Percentiles rank a stretch among this genome's conserved stretches.
Conservation (phyloP, 2,113 vertebrate species). For the Felis catus region DNA sequence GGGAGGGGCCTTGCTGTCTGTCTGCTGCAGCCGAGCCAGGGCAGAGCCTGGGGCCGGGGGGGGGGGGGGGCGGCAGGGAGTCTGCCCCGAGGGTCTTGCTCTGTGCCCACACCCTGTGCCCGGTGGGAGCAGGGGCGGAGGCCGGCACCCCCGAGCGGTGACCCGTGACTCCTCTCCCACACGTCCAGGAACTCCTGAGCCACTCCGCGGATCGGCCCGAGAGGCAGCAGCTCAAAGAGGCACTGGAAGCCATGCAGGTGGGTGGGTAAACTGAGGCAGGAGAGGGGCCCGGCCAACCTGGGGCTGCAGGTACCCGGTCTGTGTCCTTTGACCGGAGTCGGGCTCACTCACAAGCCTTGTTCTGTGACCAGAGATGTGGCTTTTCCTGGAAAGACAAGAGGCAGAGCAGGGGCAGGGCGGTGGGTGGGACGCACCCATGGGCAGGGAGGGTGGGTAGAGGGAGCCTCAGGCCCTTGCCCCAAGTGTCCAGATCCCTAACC, state of each 20-base stretch:
- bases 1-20: accelerated
- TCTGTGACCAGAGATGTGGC: accelerated
- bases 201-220: constrained; percentile 94
- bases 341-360: accelerated
- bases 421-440: accelerated
- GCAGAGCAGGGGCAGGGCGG: accelerated
- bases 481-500: neutral
- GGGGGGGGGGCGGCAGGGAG: too few species aligned
- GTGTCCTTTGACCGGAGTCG: accelerated
- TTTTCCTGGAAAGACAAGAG: neutral
- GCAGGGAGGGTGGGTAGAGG: accelerated
- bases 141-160: neutral
- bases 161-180: accelerated
- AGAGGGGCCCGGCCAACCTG: accelerated
- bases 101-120: accelerated
- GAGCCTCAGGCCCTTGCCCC: neutral
- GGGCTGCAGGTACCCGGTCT: accelerated
- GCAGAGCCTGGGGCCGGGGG: accelerated
- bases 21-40: neutral
- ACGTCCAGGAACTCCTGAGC: constrained; percentile 92
- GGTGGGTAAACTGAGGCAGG: neutral
- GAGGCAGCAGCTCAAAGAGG: constrained; percentile 95
- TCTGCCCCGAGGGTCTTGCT: neutral
- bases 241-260: constrained; percentile 98
- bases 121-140: accelerated